Percentiles rank a stretch among this genome's conserved stretches.
Evolutionary conservation across 2,888 invertebrate genomes (phyloP).

Genomic region (Cistogaster globosa): DNA sequence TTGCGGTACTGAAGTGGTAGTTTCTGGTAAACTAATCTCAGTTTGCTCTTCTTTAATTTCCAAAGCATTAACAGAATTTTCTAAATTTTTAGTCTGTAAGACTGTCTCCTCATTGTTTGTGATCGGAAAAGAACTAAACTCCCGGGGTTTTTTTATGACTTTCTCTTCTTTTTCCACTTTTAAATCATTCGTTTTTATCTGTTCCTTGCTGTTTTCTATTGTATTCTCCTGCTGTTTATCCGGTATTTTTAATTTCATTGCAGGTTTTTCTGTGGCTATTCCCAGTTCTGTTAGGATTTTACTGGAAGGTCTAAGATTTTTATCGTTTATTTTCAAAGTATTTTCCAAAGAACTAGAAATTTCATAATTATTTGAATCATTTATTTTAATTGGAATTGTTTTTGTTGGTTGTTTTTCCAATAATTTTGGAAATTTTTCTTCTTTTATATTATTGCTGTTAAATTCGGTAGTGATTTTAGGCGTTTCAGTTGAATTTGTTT

Average conservation of each 20-base stretch:
- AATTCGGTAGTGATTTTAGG: slow-evolving; percentile 15
- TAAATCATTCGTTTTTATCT: background rate
- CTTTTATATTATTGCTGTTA: slow-evolving; percentile 37
- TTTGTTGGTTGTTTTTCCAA: background rate
- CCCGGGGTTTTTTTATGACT: background rate
- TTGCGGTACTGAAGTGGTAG: background rate
- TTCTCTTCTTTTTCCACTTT: background rate
- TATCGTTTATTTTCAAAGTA: background rate
- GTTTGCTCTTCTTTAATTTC: background rate
- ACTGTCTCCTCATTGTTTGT: background rate
- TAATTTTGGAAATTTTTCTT: slow-evolving; percentile 9
- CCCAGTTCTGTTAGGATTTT: background rate
- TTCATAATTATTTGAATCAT: background rate
- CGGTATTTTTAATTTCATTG: background rate
- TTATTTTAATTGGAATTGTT: background rate
- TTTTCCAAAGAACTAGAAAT: slow-evolving; percentile 1
- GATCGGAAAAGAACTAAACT: background rate
- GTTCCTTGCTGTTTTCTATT: slow-evolving; percentile 16
- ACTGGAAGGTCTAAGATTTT: background rate
- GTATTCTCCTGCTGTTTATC: slow-evolving; percentile 20
- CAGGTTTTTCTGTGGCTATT: background rate
- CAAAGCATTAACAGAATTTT: too few species aligned
- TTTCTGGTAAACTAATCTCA: background rate
- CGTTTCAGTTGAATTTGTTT: background rate
- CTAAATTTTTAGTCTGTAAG: too few species aligned